Conservation (phyloP, 2,888 invertebrate genomes). For the Willowsia nigromaculata region DNA sequence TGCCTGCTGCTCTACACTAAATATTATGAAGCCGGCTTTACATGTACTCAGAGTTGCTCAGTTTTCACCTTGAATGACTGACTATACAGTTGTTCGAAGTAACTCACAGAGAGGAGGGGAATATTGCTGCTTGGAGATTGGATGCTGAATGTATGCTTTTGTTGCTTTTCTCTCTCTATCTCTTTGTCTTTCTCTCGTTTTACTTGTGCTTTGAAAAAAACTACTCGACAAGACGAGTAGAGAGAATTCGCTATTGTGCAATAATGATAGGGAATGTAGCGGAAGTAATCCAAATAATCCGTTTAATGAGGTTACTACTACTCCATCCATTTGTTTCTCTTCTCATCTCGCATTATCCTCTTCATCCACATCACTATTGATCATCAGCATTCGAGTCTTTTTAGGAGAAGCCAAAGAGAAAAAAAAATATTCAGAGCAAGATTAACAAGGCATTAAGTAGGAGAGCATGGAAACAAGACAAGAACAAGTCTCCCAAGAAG, state of each 20-base stretch:
- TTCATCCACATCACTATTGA: neutral
- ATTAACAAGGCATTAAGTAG: neutral
- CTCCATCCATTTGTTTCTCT: neutral
- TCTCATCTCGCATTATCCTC: neutral
- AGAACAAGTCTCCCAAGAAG: too few relatives aligned
- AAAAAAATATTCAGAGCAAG: neutral
- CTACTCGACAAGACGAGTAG: neutral
- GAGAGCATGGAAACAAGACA: too few relatives aligned
- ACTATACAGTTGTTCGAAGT: too few relatives aligned
- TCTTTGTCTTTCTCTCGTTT: too few relatives aligned
- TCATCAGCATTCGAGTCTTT: neutral
- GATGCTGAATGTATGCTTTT: neutral
- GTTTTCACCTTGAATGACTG: neutral
- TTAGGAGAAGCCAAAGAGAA: neutral
- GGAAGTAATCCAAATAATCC: slow-evolving; percentile 5
- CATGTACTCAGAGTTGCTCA: neutral
- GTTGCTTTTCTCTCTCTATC: neutral
- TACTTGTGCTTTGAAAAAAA: neutral
- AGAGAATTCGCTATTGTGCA: neutral
- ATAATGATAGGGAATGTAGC: neutral
- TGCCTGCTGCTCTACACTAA: neutral
- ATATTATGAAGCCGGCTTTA: too few relatives aligned
- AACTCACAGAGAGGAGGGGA: too few relatives aligned
- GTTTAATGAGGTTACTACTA: neutral
- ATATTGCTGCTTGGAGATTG: neutral